Base-by-base conservation (phyloP, 92 coral and sea anemone genomes). In the Zoanthus gigantus region DNA sequence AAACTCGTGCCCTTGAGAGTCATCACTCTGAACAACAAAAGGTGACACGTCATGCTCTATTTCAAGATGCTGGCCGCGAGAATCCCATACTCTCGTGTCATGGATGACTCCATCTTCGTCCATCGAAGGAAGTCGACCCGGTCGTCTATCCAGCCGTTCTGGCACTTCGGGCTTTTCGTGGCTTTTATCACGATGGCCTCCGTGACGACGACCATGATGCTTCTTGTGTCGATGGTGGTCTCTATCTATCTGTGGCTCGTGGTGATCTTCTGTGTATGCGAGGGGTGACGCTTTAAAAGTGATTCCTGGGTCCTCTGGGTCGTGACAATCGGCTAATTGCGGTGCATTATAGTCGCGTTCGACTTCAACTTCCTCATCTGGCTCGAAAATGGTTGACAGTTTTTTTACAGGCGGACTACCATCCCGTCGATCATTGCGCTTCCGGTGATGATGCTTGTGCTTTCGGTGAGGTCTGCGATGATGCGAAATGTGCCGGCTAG, bases 351-450 rank as follows among this genome's bases (percentile, higher is more conserved):
- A 46, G 75, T 81, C 85, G 32, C 76, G 85, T 13, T 81, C 85
- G 18, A n/a, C 75, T 8, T 81, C 85, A 45, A 66, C 75, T 81
- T 81, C 85, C 60, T 81, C 85, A 15, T 81, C 74, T 61, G 85
- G 85, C 50, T 81, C 85, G 63, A 81, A 81, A 17, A 81, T 81
- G 75, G 85, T 81, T 16, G 85, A 81, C 60, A 81, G 85, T 47
- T 81, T 73, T 42, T 81, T 81, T 32, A 81, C 74, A 3, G 75
- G 76, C 30, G 17, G 75, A 16, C 45, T 0, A 8, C 7, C 60
- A 37, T 81, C 85, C 1, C 17, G 46, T 4, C 48, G 60, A 32
- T 81, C 47, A 34, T 14, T 32, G 32, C 60, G 75, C 45, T 66
- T 81, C 46, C 85, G 75, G 85, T 81, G 85, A 42, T 77, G 83